Percentiles rank a stretch among this genome's conserved stretches.
Evolutionary conservation across 2,797 vertebrate species (phyloP).

Genomic region (Megaceryle alcyon): DNA sequence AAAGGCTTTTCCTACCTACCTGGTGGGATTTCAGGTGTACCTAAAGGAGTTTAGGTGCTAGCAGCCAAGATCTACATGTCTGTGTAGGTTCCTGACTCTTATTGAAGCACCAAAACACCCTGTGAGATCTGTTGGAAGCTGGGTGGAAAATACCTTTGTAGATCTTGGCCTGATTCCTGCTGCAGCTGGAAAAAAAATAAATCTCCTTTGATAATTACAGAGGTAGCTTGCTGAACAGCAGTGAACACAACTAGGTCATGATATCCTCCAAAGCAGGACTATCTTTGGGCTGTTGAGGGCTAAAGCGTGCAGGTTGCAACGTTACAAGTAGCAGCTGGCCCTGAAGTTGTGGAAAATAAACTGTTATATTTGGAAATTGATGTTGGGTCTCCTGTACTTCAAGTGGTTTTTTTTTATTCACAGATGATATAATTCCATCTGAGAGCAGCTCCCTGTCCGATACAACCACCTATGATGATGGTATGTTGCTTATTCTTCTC

Average conservation of each 20-base stretch:
- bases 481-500: conserved; percentile 75
- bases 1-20: not conserved
- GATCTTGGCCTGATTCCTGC: conserved; percentile 42
- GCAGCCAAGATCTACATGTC: conserved; percentile 14
- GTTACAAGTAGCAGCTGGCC: not conserved
- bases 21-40: conserved; percentile 24
- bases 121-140: conserved; percentile 40
- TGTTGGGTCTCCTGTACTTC: not conserved
- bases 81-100: not conserved
- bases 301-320: not conserved
- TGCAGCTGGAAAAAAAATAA: not conserved
- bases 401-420: conserved; percentile 39
- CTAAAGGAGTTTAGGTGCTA: not conserved
- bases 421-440: conserved; percentile 90
- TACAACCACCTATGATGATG: conserved; percentile 90
- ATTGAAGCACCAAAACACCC: not conserved
- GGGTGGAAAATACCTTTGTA: conserved; percentile 38
- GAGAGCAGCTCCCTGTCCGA: conserved; percentile 94
- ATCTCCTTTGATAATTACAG: not conserved
- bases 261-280: not conserved
- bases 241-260: not conserved
- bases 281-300: not conserved
- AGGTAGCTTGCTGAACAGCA: not conserved
- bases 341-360: not conserved
- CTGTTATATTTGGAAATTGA: not conserved